Evolutionary conservation across 2,888 invertebrate genomes (phyloP).

Genomic region (Campaea margaritaria): DNA sequence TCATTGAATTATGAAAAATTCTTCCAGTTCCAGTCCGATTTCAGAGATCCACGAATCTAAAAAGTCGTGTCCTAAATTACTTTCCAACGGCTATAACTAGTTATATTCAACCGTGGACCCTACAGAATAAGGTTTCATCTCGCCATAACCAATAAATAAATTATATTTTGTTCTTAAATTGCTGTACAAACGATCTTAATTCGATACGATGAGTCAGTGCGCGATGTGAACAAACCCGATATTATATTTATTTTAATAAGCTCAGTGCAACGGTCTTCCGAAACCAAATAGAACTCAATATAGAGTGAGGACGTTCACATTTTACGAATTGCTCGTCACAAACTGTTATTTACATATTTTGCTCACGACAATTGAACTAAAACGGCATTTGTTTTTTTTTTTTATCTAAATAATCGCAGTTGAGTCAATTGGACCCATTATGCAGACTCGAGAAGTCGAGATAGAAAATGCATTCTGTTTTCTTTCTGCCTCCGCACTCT

Average conservation of each 20-base stretch:
- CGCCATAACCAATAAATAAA: slow-evolving; percentile 12
- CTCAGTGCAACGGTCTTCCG: slow-evolving; percentile 38
- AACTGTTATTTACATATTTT: no score
- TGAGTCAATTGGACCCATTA: no score
- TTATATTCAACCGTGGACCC: slow-evolving; percentile 9
- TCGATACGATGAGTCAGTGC: slow-evolving; percentile 38
- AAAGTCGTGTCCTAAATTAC: no score
- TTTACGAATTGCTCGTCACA: no score
- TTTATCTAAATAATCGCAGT: no score
- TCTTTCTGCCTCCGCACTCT: background rate
- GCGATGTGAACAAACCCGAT: slow-evolving; percentile 43
- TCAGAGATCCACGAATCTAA: no score
- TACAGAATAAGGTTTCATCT: slow-evolving; percentile 14
- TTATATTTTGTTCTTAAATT: slow-evolving; percentile 33
- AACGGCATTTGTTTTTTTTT: no score
- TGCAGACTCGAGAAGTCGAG: no score
- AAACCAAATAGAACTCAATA: slow-evolving; percentile 34
- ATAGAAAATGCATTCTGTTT: background rate
- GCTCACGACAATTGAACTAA: no score
- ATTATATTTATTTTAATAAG: slow-evolving; percentile 39
- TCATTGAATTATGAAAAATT: background rate
- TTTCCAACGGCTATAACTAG: background rate
- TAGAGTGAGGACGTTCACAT: slow-evolving; percentile 39
- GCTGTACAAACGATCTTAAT: slow-evolving; percentile 39
- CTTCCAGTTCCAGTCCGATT: no score